These are phyloP conservation scores for Mus spretus DNA, from an alignment of 2,797 vertebrate species.

Conservation along the genomic window DNA sequence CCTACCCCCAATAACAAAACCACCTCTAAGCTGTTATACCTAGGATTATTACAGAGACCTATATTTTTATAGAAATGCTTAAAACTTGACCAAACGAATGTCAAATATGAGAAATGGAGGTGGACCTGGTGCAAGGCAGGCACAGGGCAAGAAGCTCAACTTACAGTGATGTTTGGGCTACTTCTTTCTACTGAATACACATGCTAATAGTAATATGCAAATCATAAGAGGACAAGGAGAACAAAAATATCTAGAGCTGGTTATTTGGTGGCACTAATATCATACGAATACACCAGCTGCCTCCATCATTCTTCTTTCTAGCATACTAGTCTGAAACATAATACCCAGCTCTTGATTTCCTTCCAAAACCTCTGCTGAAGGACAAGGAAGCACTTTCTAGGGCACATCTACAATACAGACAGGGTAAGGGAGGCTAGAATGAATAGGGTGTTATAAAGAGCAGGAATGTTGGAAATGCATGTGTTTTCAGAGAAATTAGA, in stretches of 20 bases:
- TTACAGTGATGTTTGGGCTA: not conserved
- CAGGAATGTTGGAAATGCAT: not conserved
- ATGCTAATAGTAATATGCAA: not conserved
- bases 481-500: not conserved
- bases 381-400: not conserved
- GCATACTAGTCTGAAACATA: constrained; percentile 56
- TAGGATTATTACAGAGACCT: constrained; percentile 45
- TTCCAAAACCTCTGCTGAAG: not conserved
- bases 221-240: not conserved
- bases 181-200: constrained; percentile 2
- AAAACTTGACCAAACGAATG: constrained; percentile 42
- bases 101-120: not conserved
- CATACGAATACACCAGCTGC: not conserved
- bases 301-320: not conserved
- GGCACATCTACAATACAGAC: not conserved
- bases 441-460: not conserved
- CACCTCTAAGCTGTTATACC: constrained; percentile 20
- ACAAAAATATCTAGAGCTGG: constrained; percentile 43
- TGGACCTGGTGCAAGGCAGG: not conserved
- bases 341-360: not conserved
- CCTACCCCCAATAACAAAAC: not conserved
- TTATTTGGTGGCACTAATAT: not conserved
- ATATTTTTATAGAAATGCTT: constrained; percentile 23
- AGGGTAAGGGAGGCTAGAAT: not conserved
- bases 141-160: not conserved